Evolutionary conservation across 1,140 invertebrate species (phyloP).

Genomic region (Chrysomallon squamiferum): DNA sequence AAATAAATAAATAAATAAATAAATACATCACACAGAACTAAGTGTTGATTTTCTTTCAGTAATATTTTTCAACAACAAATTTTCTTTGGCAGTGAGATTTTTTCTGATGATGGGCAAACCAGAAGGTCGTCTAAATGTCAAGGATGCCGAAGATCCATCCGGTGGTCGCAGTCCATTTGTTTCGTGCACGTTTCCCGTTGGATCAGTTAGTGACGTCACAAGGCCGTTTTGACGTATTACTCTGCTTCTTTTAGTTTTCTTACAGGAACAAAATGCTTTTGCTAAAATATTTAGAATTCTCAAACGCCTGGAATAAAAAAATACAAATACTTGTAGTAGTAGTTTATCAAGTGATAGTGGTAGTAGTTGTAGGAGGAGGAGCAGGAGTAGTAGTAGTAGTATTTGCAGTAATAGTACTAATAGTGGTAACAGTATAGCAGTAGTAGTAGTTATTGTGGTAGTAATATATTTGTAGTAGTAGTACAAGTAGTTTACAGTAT

Average conservation of each 20-base stretch:
- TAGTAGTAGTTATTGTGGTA: too few species aligned
- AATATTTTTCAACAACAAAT: conserved; percentile 12
- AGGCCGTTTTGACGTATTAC: background rate
- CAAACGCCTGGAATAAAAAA: background rate
- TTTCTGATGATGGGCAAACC: conserved; percentile 23
- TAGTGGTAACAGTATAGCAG: too few species aligned
- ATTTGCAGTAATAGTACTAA: too few species aligned
- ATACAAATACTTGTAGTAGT: background rate
- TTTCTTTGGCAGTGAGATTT: conserved; percentile 15
- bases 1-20: too few species aligned
- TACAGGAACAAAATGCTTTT: conserved; percentile 4
- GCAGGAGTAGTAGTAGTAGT: background rate
- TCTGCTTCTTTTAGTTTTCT: background rate
- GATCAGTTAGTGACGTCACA: background rate
- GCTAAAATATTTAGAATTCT: background rate
- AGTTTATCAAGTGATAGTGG: background rate
- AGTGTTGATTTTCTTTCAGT: conserved; percentile 7
- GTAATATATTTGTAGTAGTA: too few species aligned
- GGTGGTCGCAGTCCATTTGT: background rate
- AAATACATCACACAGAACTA: too few species aligned
- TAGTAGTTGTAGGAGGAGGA: background rate
- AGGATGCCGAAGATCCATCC: background rate
- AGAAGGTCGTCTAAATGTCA: conserved; percentile 20
- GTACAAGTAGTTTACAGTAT: too few species aligned
- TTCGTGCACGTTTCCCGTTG: background rate